Evolutionary conservation across 2,113 vertebrate genomes (phyloP).

Genomic region (Passer domesticus): DNA sequence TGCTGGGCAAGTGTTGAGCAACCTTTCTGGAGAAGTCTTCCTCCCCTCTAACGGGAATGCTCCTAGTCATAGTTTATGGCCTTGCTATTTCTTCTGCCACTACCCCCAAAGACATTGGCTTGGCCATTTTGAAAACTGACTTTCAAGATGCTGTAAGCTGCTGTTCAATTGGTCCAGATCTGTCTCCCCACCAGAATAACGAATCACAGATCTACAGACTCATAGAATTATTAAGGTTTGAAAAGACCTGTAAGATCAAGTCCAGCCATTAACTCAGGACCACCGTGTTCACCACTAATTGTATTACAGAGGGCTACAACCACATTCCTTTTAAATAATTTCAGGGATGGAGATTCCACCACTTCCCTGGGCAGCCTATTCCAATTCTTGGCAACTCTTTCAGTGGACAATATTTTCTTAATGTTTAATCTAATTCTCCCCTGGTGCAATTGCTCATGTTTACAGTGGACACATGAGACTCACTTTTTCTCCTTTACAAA

Average conservation of each 20-base stretch:
- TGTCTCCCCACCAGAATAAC: background rate
- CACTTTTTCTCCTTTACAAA: background rate
- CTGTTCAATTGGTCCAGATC: background rate
- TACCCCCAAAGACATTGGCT: background rate
- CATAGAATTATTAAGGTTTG: background rate
- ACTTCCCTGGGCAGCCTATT: background rate
- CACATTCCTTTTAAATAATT: background rate
- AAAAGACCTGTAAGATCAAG: background rate
- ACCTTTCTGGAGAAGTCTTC: background rate
- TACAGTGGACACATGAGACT: background rate
- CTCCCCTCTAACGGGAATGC: background rate
- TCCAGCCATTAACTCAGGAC: background rate
- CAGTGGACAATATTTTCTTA: background rate
- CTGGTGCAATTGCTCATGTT: background rate
- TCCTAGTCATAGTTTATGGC: background rate
- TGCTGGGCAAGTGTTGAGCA: background rate
- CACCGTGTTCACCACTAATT: fast-evolving
- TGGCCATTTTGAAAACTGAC: background rate
- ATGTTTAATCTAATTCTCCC: background rate
- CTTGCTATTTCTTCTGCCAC: background rate
- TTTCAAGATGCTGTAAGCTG: background rate
- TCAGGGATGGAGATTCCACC: background rate
- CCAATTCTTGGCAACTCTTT: background rate
- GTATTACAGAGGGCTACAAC: background rate
- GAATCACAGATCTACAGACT: background rate